phyloP scores from a whole-genome alignment of 2,888 invertebrate species.

The Aelia acuminata region DNA sequence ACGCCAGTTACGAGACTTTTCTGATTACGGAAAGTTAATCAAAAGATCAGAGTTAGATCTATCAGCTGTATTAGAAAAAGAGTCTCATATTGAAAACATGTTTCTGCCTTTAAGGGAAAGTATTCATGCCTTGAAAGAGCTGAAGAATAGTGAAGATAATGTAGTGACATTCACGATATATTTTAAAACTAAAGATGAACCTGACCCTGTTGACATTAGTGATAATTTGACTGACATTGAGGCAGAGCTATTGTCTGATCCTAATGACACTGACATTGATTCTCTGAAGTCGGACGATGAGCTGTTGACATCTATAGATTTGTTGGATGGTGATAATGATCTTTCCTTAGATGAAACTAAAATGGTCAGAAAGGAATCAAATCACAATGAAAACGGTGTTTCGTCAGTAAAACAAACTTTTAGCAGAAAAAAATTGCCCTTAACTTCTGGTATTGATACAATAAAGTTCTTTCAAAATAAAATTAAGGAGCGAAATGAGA shows the following conservation, averaged over 20 bases:
- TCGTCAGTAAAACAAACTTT: background rate
- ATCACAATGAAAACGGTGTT: background rate
- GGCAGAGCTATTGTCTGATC: slow-evolving; percentile 15
- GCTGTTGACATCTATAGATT: background rate
- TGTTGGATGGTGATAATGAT: background rate
- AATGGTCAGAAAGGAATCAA: background rate
- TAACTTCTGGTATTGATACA: slow-evolving; percentile 27
- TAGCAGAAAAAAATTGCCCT: background rate
- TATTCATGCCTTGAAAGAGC: slow-evolving; percentile 17
- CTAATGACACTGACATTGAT: slow-evolving; percentile 20
- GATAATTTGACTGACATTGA: slow-evolving; percentile 41
- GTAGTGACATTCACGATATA: slow-evolving; percentile 11
- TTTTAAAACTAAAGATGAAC: slow-evolving; percentile 37
- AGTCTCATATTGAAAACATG: slow-evolving; percentile 26
- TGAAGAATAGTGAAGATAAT: slow-evolving; percentile 20
- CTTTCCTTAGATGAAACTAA: background rate
- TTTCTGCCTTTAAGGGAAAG: background rate
- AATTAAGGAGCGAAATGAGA: slow-evolving; percentile 49
- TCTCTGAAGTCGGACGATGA: slow-evolving; percentile 9
- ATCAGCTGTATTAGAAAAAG: slow-evolving; percentile 39
- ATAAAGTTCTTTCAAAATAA: slow-evolving; percentile 52
- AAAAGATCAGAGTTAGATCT: slow-evolving; percentile 20
- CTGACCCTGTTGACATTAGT: background rate
- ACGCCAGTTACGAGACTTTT: slow-evolving; percentile 17
- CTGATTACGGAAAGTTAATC: slow-evolving; percentile 43